Conservation (phyloP, 1,140 invertebrate genomes). For the Mactra quadrangularis region DNA sequence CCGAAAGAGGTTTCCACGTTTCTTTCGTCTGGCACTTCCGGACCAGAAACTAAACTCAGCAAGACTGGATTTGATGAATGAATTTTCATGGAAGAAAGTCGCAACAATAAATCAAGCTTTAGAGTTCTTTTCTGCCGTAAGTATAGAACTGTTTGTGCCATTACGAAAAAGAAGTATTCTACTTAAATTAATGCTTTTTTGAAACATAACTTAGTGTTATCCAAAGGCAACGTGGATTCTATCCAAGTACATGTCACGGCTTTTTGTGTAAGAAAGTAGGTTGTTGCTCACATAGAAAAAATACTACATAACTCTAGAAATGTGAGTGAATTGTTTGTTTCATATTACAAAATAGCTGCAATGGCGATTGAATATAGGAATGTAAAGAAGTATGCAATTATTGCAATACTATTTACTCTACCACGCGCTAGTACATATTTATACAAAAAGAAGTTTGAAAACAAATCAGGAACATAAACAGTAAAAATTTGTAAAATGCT, state of each 20-base stretch:
- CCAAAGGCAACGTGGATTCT: not conserved
- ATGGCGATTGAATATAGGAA: no score
- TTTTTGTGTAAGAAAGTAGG: not conserved
- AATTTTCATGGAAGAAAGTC: conserved; percentile 60
- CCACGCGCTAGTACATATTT: no score
- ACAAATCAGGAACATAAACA: no score
- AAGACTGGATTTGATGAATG: conserved; percentile 51
- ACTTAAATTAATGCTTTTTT: not conserved
- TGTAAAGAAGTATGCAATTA: no score
- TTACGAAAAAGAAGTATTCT: not conserved
- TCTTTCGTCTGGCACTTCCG: conserved; percentile 70
- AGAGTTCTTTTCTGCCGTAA: conserved; percentile 64
- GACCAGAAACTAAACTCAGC: conserved; percentile 59
- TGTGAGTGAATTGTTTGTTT: no score
- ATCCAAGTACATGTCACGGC: not conserved
- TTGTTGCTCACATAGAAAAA: no score
- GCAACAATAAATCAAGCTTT: conserved; percentile 56
- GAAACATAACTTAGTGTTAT: not conserved
- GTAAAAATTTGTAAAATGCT: no score
- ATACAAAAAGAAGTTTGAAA: no score
- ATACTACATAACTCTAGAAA: no score
- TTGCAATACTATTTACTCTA: no score
- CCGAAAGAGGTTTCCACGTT: conserved; percentile 63
- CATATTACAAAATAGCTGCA: no score
- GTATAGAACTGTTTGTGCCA: not conserved